Percentiles rank a stretch among this genome's conserved stretches.
Evolutionary conservation across 2,113 vertebrate genomes (phyloP).

Genomic region (Phalacrocorax aristotelis): DNA sequence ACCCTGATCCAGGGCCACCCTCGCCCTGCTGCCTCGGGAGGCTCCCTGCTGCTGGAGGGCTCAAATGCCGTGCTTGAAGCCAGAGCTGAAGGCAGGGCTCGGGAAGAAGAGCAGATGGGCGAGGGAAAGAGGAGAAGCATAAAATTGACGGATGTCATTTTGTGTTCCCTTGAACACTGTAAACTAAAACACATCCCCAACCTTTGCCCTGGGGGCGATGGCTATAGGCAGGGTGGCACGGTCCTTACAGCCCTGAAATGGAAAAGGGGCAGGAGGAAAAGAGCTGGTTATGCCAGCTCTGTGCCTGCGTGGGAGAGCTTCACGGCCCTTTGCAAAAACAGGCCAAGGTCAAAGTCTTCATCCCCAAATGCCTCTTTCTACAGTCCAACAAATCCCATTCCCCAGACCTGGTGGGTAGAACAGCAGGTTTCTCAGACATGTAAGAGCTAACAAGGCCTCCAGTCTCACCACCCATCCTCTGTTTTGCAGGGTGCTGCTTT

Average conservation of each 20-base stretch:
- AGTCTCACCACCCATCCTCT: background rate
- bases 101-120: background rate
- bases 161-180: background rate
- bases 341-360: background rate
- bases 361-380: background rate
- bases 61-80: background rate
- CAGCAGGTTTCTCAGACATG: background rate
- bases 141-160: background rate
- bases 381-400: background rate
- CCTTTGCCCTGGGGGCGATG: background rate
- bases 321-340: background rate
- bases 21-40: background rate
- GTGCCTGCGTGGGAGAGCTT: rapidly evolving
- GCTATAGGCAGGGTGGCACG: background rate
- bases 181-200: background rate
- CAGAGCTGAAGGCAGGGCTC: background rate
- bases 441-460: background rate
- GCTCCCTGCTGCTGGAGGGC: background rate
- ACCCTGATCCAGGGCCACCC: background rate
- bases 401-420: background rate
- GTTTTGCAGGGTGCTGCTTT: background rate
- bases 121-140: background rate
- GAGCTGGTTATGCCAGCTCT: background rate
- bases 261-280: background rate
- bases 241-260: background rate